Evolutionary conservation across 1,140 invertebrate genomes (phyloP).

Genomic region (Bradysia coprophila): DNA sequence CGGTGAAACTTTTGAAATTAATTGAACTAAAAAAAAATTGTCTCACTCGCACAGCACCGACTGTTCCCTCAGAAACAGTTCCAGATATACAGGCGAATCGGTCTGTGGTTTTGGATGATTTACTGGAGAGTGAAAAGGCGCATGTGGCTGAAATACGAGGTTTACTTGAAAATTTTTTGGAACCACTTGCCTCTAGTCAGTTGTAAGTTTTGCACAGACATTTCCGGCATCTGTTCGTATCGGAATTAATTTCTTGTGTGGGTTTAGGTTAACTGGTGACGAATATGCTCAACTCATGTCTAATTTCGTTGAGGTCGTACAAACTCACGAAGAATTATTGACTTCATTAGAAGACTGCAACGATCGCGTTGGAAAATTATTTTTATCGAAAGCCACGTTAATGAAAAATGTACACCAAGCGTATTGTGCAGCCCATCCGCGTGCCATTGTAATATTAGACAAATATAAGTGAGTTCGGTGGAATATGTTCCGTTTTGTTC

Average conservation of each 20-base stretch:
- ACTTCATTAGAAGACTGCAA: conserved; percentile 62
- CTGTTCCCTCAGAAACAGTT: too few relatives aligned
- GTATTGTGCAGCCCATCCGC: conserved; percentile 86
- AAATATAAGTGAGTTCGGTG: conserved; percentile 57
- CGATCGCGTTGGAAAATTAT: conserved; percentile 79
- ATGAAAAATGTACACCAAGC: conserved; percentile 70
- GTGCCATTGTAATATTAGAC: conserved; percentile 79
- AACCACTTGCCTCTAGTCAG: conserved; percentile 61
- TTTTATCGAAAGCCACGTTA: conserved; percentile 68
- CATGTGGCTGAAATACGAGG: conserved; percentile 77
- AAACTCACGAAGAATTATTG: conserved; percentile 63
- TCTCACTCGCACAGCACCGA: too few relatives aligned
- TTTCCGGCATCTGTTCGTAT: too few relatives aligned
- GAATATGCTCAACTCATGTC: conserved; percentile 74
- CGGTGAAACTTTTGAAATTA: neutral
- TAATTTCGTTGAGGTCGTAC: conserved; percentile 74
- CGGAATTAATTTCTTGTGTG: conserved; percentile 7
- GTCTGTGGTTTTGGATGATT: conserved; percentile 75
- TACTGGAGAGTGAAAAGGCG: conserved; percentile 79
- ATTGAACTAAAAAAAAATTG: neutral
- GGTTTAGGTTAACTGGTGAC: conserved; percentile 55
- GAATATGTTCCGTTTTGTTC: neutral
- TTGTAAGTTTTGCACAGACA: conserved; percentile 43
- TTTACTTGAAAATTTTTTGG: conserved; percentile 65
- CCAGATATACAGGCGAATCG: conserved; percentile 54